Evolutionary conservation across 2,113 vertebrate genomes (phyloP).

Genomic region (Madoqua kirkii): DNA sequence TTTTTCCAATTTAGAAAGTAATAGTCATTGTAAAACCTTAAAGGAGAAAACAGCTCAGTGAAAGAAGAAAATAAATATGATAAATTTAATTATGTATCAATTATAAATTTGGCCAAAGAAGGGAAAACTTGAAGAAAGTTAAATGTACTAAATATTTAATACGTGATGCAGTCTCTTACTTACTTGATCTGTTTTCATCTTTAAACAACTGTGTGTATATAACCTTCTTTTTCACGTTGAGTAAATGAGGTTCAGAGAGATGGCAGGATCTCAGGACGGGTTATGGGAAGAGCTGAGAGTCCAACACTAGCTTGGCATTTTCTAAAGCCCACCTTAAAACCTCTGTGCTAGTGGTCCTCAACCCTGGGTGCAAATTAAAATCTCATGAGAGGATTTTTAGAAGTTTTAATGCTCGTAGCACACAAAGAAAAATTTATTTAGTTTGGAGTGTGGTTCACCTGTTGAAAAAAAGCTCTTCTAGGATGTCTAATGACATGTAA

Average conservation of each 20-base stretch:
- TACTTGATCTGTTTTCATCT: not conserved
- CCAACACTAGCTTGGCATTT: not conserved
- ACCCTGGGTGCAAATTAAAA: accelerated
- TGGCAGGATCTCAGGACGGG: not conserved
- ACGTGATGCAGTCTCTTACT: not conserved
- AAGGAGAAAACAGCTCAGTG: not conserved
- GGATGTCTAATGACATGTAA: too few relatives aligned
- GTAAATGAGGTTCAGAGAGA: not conserved
- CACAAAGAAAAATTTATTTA: not conserved
- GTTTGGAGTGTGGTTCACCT: not conserved
- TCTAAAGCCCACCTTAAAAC: not conserved
- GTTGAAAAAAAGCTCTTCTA: too few relatives aligned
- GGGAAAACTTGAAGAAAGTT: not conserved
- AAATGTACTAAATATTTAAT: not conserved
- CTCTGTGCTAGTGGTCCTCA: not conserved
- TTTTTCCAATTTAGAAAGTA: not conserved
- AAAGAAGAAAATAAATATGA: not conserved
- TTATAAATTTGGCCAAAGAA: not conserved
- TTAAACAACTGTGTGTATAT: not conserved
- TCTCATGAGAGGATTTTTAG: not conserved
- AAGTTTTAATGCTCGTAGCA: not conserved
- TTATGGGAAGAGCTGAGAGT: not conserved
- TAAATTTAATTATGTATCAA: not conserved
- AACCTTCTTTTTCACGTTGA: not conserved
- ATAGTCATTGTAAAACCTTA: not conserved